A percentile compares a stretch with the other conserved stretches of the same genome.
phyloP scores from a whole-genome alignment of 2,888 invertebrate genomes.

The Pandemis cinnamomeana region DNA sequence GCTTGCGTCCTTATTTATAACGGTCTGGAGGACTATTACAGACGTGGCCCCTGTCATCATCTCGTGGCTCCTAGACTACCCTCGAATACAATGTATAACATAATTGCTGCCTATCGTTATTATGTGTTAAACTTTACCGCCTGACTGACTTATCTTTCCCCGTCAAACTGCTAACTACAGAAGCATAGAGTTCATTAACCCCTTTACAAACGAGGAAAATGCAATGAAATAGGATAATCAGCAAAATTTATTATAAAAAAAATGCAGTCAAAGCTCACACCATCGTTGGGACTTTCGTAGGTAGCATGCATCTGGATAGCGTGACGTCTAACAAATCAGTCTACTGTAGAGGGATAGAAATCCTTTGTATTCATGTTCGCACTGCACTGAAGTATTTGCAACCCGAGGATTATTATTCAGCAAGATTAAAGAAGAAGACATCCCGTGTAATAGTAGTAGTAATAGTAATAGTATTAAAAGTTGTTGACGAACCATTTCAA shows the following conservation, averaged over 20 bases:
- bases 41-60: slow-evolving; percentile 67
- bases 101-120: slow-evolving; percentile 52
- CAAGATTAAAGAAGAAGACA: not conserved
- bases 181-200: not conserved
- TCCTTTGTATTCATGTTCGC: slow-evolving; percentile 20
- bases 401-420: not conserved
- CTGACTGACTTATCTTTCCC: not conserved
- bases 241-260: not conserved
- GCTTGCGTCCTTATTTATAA: slow-evolving; percentile 71
- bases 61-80: slow-evolving; percentile 63
- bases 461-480: no score
- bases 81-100: slow-evolving; percentile 53
- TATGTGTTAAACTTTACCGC: not conserved
- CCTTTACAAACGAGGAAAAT: not conserved
- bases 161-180: not conserved
- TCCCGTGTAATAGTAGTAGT: not conserved
- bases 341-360: slow-evolving; percentile 1
- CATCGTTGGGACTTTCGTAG: slow-evolving; percentile 19
- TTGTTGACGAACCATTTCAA: not conserved
- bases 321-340: slow-evolving; percentile 56
- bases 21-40: slow-evolving; percentile 69
- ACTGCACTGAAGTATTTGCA: slow-evolving; percentile 13
- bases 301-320: slow-evolving; percentile 48
- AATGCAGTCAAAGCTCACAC: not conserved
- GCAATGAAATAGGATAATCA: not conserved